Base-by-base conservation (phyloP, 2,113 vertebrate species). In the Saccopteryx leptura region DNA sequence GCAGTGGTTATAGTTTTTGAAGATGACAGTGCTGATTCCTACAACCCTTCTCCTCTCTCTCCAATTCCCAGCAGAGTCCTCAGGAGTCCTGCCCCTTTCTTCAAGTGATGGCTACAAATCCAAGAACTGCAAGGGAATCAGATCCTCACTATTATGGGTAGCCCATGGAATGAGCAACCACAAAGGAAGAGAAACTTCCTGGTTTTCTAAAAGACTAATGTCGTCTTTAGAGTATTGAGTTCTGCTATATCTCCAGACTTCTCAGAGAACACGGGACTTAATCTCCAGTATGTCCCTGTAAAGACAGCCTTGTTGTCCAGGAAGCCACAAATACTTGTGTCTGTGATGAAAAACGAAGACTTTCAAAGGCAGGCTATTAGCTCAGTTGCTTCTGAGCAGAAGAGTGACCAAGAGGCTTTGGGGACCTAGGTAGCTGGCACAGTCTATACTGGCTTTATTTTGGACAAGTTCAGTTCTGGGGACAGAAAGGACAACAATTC, bases 401-500 rank as follows among this genome's bases (percentile, higher is more conserved):
- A 85, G 24, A 69, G 83, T 63, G 65, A 82, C 72, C 65, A 80
- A 33, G 15, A 71, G n/a, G 56, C 39, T 94, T 60, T 91, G 69
- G 81, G 80, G 50, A 91, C 7, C 63, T 31, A 85, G 54, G n/a
- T 26, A 60, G 46, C 28, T 87, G 71, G 88, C 84, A 91, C 48
- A 90, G 69, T 28, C 24, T 50, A 68, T 15, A n/a, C 0, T 54
- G 74, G 56, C 56, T 91, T 96, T 65, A 52, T 9, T 91, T 90
- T 66, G 61, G 83, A 58, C 54, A 92, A 97, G 54, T 75, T 13
- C 21, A 95, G 65, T 89, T 24, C 28, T 75, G n/a, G 90, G 33
- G 33, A 96, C 46, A 94, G 69, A 96, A 87, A 79, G 52, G 52
- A 66, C n/a, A 91, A 92, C 66, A 94, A 74, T 66, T 76, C 66